These are phyloP conservation scores for Centropus bengalensis DNA, from an alignment of 2,113 vertebrate species.

Conservation along the genomic window DNA sequence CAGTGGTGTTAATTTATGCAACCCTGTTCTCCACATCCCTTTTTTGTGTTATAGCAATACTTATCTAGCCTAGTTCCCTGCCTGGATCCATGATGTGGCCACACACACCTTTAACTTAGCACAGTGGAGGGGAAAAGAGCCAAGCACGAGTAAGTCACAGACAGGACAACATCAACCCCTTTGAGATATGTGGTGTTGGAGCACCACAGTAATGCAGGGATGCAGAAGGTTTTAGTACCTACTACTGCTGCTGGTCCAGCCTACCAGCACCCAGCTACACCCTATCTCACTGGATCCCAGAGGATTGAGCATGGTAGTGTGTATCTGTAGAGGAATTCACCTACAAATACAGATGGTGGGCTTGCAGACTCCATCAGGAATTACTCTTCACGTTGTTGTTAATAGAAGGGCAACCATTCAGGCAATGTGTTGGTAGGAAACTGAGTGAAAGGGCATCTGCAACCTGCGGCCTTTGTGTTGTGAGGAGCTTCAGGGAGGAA, in stretches of 20 bases:
- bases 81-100: not conserved
- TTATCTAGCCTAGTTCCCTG: not conserved
- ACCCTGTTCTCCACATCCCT: not conserved
- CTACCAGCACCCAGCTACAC: not conserved
- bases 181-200: not conserved
- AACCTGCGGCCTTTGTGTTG: accelerated
- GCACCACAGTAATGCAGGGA: not conserved
- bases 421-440: not conserved
- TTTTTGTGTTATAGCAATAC: not conserved
- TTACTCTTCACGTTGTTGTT: not conserved
- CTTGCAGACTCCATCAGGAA: not conserved
- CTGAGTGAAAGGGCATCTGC: not conserved
- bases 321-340: not conserved
- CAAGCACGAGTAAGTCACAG: not conserved
- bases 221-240: not conserved
- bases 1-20: not conserved
- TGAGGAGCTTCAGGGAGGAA: not conserved
- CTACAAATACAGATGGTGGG: not conserved
- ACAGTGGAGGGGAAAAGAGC: accelerated
- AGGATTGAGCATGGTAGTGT: not conserved
- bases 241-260: not conserved
- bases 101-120: not conserved
- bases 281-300: not conserved
- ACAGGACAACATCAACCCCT: not conserved
- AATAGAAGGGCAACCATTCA: not conserved